Base-by-base conservation (phyloP, 2,113 vertebrate species). In the Cyanocitta stelleri region DNA sequence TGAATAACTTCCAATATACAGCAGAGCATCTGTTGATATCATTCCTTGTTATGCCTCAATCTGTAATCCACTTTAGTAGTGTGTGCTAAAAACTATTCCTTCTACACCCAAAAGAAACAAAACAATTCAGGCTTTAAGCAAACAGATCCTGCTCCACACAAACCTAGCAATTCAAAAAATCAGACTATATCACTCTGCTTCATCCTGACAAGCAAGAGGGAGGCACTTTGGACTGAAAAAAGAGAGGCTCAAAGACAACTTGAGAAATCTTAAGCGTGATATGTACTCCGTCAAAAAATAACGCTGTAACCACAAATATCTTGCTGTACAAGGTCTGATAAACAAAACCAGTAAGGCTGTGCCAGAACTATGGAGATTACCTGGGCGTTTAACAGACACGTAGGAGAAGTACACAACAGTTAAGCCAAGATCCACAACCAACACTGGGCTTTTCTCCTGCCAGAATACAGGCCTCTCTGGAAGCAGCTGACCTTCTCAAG, bases 101-200 rank as follows among this genome's bases (percentile, higher is more conserved):
- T 61, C 64, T 84, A 87, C 61, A 61, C 77, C 16, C 69, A 75
- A 72, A 85, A 87, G 80, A 87, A 95, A 89, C 48, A 80, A 83
- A 93, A 73, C 61, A 24, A 61, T 62, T 46, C 10, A 55, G 64
- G 48, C 44, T 78, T 62, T 92, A 58, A 62, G 29, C 63, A 94
- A 90, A 91, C 4, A 84, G 30, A 74, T 64, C 62, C 55, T 58
- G 39, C 19, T 89, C 29, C 64, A 82, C 27, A 61, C 9, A 68
- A 72, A 61, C 7, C 30, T 7, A 71, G 48, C 44, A 41, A 71
- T 81, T 66, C 30, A 84, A 80, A 78, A 77, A 82, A 84, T 22
- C 43, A 56, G 32, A 64, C 13, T n/a, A 0, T 4, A 54, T 35
- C 9, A 33, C 44, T 58, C 78, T 58, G 54, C 56, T 91, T 61